A percentile compares a stretch with the other conserved stretches of the same genome.
Evolutionary conservation across 2,888 invertebrate species (phyloP).

Genomic region (Dynastes tityus): DNA sequence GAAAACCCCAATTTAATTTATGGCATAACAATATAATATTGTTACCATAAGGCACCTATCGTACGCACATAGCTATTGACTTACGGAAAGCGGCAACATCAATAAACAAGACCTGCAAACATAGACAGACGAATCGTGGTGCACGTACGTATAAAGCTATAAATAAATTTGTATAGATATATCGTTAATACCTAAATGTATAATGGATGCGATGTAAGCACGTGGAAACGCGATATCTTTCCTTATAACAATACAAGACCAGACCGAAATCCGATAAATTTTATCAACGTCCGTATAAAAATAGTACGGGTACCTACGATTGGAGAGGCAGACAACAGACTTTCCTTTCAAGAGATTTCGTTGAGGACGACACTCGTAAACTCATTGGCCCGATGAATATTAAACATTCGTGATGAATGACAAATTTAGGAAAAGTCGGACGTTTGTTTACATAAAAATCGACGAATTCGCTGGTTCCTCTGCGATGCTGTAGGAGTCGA

Average conservation of each 20-base stretch:
- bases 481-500: background rate
- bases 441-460: constrained; percentile 21
- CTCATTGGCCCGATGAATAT: constrained; percentile 13
- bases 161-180: background rate
- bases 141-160: background rate
- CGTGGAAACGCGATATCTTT: background rate
- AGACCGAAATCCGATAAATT: constrained; percentile 33
- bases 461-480: background rate
- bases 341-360: constrained; percentile 26
- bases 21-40: too few species aligned
- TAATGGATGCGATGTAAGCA: background rate
- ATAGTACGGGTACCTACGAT: background rate
- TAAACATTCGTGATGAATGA: constrained; percentile 24
- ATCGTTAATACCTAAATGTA: background rate
- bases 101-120: constrained; percentile 6
- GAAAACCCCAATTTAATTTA: too few species aligned
- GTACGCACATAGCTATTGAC: background rate
- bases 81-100: background rate
- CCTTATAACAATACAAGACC: constrained; percentile 9
- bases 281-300: constrained; percentile 28
- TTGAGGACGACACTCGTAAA: background rate
- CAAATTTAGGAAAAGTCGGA: constrained; percentile 27
- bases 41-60: background rate
- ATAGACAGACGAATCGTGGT: constrained; percentile 6
- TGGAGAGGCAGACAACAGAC: constrained; percentile 14